These are phyloP conservation scores for Rhopilema esculentum DNA, from an alignment of 30 jellyfish, hydroid and myxozoan species.

Conservation along the genomic window DNA sequence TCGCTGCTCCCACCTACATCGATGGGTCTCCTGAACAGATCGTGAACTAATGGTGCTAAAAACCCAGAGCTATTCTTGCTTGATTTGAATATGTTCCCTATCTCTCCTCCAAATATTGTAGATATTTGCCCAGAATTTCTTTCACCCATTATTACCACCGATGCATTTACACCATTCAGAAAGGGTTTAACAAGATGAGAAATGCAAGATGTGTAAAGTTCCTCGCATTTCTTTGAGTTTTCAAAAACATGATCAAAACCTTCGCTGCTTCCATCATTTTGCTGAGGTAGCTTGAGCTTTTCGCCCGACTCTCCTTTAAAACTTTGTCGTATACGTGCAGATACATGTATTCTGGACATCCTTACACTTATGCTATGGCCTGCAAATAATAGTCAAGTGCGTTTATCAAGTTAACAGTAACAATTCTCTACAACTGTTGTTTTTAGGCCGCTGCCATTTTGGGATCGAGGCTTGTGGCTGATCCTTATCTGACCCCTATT, in stretches of 20 bases:
- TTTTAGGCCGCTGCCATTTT: background rate
- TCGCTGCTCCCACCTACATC: slow-evolving; percentile 2
- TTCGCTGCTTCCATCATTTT: background rate
- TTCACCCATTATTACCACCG: slow-evolving; percentile 58
- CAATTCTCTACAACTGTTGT: too few relatives aligned
- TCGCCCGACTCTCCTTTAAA: slow-evolving; percentile 58
- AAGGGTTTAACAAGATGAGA: slow-evolving; percentile 31
- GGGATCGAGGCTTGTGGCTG: background rate
- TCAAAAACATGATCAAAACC: slow-evolving; percentile 56
- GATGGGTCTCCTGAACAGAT: slow-evolving; percentile 18
- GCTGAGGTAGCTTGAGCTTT: slow-evolving; percentile 36
- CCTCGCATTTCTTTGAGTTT: slow-evolving; percentile 44
- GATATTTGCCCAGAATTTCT: slow-evolving; percentile 50
- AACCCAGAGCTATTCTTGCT: slow-evolving; percentile 45
- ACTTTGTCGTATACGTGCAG: slow-evolving; percentile 49
- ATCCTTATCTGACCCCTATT: background rate
- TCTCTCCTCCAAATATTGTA: slow-evolving; percentile 65
- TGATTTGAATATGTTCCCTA: slow-evolving; percentile 42
- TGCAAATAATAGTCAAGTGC: too few relatives aligned
- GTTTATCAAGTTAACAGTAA: too few relatives aligned
- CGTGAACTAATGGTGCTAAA: slow-evolving; percentile 30
- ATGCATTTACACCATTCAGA: slow-evolving; percentile 44
- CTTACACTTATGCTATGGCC: background rate
- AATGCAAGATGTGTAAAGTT: slow-evolving; percentile 37
- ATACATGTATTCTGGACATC: slow-evolving; percentile 52